Conservation (phyloP, 1,140 invertebrate species). For the Megathymus violae region DNA sequence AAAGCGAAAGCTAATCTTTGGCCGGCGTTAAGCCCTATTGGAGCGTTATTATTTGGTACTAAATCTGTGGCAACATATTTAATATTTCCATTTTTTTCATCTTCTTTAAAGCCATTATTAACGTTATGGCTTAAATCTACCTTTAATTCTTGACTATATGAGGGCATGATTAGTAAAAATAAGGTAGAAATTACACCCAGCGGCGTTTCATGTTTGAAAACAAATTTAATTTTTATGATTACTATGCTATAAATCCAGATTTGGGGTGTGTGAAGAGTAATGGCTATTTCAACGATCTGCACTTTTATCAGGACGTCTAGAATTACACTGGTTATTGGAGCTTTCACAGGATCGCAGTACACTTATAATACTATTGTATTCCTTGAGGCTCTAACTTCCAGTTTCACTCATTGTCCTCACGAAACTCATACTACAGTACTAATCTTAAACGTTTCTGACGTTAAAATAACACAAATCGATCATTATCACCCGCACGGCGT, state of each 20-base stretch:
- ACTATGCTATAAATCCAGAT: constrained; percentile 3
- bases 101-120: constrained; percentile 53
- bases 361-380: constrained; percentile 43
- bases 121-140: constrained; percentile 68
- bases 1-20: constrained; percentile 68
- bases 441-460: constrained; percentile 42
- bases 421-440: constrained; percentile 17
- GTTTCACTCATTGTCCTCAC: constrained; percentile 46
- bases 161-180: constrained; percentile 64
- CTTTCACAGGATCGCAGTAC: constrained; percentile 36
- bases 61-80: constrained; percentile 49
- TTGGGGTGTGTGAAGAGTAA: neutral
- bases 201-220: constrained; percentile 17
- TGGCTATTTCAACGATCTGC: constrained; percentile 26
- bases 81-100: constrained; percentile 51
- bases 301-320: constrained; percentile 47
- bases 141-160: constrained; percentile 71
- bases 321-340: constrained; percentile 35
- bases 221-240: constrained; percentile 8
- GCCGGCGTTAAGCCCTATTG: constrained; percentile 60
- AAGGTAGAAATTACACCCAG: constrained; percentile 35
- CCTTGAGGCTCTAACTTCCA: constrained; percentile 37
- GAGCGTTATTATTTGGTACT: constrained; percentile 50
- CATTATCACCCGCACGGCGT: constrained; percentile 61
- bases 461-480: constrained; percentile 56